Percentiles rank a stretch among this genome's conserved stretches.
phyloP scores from a whole-genome alignment of 2,113 vertebrate species.

The Nansenia antarctica region DNA sequence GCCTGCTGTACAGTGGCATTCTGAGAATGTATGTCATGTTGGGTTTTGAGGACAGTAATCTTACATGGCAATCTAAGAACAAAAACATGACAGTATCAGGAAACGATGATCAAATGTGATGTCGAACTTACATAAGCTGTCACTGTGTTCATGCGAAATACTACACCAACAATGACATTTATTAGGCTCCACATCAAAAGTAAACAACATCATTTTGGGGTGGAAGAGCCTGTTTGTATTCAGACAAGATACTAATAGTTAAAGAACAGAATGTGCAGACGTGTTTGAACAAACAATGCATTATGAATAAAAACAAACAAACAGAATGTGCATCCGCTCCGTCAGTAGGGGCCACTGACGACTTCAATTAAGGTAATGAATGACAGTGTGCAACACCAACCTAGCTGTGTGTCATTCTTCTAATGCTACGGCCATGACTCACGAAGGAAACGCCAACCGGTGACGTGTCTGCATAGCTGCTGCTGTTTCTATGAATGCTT shows the following conservation, averaged over 20 bases:
- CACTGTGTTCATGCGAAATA: neutral
- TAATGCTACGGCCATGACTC: slow-evolving; percentile 51
- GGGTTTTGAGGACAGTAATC: neutral
- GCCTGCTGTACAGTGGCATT: neutral
- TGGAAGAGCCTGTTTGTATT: neutral
- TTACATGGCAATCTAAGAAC: neutral
- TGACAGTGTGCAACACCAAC: slow-evolving; percentile 13
- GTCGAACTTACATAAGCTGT: neutral
- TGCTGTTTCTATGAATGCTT: slow-evolving; percentile 13
- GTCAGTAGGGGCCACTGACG: slow-evolving; percentile 5
- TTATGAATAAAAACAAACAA: neutral
- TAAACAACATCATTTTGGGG: neutral
- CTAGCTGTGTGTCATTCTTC: slow-evolving; percentile 44
- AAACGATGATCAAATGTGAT: too few species aligned
- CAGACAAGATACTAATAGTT: neutral
- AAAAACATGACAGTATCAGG: neutral
- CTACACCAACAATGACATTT: too few species aligned
- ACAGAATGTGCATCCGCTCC: neutral
- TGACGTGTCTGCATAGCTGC: neutral
- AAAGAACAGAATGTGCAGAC: neutral
- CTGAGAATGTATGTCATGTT: neutral
- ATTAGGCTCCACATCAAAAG: neutral
- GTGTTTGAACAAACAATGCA: neutral
- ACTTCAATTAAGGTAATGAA: slow-evolving; percentile 14
- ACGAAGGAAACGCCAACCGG: slow-evolving; percentile 27